Evolutionary conservation across 2,888 invertebrate genomes (phyloP).

Genomic region (Papilio elwesi): DNA sequence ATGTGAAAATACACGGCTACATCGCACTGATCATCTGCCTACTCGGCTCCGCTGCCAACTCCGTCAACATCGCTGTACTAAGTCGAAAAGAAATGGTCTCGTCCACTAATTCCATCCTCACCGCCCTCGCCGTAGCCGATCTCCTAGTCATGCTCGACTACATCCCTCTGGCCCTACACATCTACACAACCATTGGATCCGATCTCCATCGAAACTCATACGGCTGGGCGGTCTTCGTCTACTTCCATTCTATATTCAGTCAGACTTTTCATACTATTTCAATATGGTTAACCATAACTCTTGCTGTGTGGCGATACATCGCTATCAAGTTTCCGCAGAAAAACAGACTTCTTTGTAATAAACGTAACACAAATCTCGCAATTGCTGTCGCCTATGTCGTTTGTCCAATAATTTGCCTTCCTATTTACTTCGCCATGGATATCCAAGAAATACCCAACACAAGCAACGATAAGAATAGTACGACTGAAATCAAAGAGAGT

Average conservation of each 20-base stretch:
- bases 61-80: constrained; percentile 94
- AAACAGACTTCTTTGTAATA: constrained; percentile 92
- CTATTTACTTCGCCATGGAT: constrained; percentile 91
- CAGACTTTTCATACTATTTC: constrained; percentile 95
- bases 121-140: constrained; percentile 95
- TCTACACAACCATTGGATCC: constrained; percentile 86
- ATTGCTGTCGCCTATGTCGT: constrained; percentile 91
- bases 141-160: constrained; percentile 97
- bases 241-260: constrained; percentile 95
- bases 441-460: constrained; percentile 79
- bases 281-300: constrained; percentile 95
- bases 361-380: constrained; percentile 89
- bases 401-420: constrained; percentile 93
- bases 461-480: constrained; percentile 56
- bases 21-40: constrained; percentile 93
- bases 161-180: constrained; percentile 93
- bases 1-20: constrained; percentile 91
- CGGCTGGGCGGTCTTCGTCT: constrained; percentile 91
- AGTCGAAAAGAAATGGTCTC: constrained; percentile 95
- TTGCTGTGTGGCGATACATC: constrained; percentile 96
- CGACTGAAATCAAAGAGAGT: constrained; percentile 55
- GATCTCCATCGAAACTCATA: constrained; percentile 83
- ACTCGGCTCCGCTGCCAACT: constrained; percentile 94
- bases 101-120: constrained; percentile 96
- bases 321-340: constrained; percentile 93